Percentiles rank a stretch among this genome's conserved stretches.
Conservation (phyloP, 2,113 vertebrate genomes). For the Eurystomus gularis region DNA sequence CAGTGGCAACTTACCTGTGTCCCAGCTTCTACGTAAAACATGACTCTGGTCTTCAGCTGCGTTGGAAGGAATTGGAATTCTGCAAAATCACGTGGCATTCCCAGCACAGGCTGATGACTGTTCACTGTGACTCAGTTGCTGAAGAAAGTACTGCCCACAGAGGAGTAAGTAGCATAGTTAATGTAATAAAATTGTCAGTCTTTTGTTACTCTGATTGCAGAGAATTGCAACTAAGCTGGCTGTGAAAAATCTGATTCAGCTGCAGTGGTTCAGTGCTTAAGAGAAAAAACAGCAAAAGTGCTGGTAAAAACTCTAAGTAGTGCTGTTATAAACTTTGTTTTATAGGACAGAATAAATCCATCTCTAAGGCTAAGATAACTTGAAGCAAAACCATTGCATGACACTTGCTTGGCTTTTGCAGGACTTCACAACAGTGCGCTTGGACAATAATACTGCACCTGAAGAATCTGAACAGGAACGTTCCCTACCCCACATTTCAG, state of each 20-base stretch:
- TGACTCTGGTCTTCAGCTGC: neutral
- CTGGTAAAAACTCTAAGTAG: neutral
- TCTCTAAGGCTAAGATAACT: neutral
- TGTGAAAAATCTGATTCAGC: neutral
- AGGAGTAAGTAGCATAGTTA: neutral
- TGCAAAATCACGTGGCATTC: neutral
- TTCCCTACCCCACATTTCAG: neutral
- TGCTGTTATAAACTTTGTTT: too few species aligned
- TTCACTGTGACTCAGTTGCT: neutral
- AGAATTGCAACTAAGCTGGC: neutral
- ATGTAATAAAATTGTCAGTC: neutral
- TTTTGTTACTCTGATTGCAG: neutral
- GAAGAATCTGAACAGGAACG: neutral
- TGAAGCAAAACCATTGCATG: neutral
- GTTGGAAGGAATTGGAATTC: neutral
- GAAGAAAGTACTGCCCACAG: neutral
- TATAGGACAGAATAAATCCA: neutral
- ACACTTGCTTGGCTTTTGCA: neutral
- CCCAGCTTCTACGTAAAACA: neutral
- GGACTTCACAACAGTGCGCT: neutral
- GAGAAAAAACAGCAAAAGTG: too few species aligned
- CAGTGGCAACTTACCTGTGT: too few species aligned
- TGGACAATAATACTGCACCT: neutral
- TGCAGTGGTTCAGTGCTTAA: too few species aligned
- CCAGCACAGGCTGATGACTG: neutral